Percentiles rank a stretch among this genome's conserved stretches.
phyloP scores from a whole-genome alignment of 35 echinoderm and acorn worm species.

The Anneissia japonica region DNA sequence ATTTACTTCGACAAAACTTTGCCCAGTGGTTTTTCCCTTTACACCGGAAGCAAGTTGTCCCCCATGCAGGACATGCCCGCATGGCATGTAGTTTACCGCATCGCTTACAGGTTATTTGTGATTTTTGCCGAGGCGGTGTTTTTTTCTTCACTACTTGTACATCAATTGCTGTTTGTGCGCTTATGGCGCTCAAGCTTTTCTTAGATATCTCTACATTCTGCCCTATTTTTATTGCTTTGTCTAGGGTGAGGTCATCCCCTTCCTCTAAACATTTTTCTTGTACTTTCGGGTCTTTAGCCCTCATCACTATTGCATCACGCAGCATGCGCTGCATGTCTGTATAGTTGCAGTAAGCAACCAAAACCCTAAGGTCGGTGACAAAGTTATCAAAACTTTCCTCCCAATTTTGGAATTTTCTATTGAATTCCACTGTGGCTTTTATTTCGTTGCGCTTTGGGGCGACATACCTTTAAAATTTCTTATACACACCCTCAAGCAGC shows the following conservation, averaged over 20 bases:
- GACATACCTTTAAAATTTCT: background rate
- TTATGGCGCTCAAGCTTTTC: background rate
- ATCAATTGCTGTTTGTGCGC: too few species aligned
- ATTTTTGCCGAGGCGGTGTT: too few species aligned
- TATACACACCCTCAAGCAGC: background rate
- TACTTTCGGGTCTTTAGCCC: background rate
- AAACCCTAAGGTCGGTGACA: too few species aligned
- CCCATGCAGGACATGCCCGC: background rate
- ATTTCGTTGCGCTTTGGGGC: too few species aligned
- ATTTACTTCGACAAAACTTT: background rate
- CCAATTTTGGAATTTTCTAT: too few species aligned
- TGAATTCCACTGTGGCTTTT: background rate
- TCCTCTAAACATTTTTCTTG: background rate
- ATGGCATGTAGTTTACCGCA: background rate
- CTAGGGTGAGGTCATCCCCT: background rate
- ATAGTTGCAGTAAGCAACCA: too few species aligned
- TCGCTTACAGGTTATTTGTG: background rate
- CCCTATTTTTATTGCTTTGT: background rate
- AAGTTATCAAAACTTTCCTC: too few species aligned
- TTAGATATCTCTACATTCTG: background rate
- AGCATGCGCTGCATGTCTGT: too few species aligned
- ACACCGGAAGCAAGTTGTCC: background rate
- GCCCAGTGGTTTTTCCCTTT: background rate
- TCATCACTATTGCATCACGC: background rate
- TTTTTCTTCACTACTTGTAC: too few species aligned